A percentile compares a stretch with the other conserved stretches of the same genome.
Evolutionary conservation across 2,113 vertebrate genomes (phyloP).

Genomic region (Mesitornis unicolor): DNA sequence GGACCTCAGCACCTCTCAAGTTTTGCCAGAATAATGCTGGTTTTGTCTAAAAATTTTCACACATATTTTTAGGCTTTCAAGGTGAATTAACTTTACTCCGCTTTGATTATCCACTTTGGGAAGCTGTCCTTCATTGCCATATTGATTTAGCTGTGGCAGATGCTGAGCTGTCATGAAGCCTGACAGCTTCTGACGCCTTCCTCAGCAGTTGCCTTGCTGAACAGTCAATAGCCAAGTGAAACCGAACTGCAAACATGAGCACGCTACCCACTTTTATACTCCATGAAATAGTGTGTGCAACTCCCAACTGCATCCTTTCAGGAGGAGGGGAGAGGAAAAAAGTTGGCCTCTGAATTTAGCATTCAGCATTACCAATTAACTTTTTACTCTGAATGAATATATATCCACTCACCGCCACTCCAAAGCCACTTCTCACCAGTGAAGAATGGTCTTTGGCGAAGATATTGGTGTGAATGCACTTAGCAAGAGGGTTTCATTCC

Average conservation of each 20-base stretch:
- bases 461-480: not conserved
- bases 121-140: not conserved
- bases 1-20: not conserved
- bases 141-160: slow-evolving; percentile 25
- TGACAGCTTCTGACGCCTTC: slow-evolving; percentile 4
- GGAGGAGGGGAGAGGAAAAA: not conserved
- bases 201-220: not conserved
- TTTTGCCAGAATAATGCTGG: not conserved
- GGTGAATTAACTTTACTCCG: not conserved
- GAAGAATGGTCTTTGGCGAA: not conserved
- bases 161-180: slow-evolving; percentile 19
- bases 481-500: not conserved
- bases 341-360: not conserved
- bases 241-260: not conserved
- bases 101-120: not conserved
- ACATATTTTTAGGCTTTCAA: not conserved
- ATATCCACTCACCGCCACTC: not conserved
- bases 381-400: no score
- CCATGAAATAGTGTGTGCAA: not conserved
- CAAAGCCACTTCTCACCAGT: not conserved
- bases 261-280: not conserved
- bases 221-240: not conserved
- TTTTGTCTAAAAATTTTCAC: not conserved
- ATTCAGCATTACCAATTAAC: not conserved
- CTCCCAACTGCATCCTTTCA: not conserved